These are phyloP conservation scores for Sphaerophoria rueppellii DNA, from an alignment of 2,888 invertebrate genomes.

Conservation along the genomic window DNA sequence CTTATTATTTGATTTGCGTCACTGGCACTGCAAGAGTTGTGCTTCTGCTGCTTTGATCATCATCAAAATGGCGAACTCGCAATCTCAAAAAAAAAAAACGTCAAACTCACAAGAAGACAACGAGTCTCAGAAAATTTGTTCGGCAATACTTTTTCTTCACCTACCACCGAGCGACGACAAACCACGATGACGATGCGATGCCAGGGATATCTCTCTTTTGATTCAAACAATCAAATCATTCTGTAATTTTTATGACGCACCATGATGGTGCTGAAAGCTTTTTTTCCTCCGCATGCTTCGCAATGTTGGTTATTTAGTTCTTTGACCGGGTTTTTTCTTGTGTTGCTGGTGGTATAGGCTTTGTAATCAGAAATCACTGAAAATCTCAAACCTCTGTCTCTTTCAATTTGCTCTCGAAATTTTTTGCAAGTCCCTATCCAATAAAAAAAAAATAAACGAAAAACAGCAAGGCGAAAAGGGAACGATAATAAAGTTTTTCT, in stretches of 20 bases:
- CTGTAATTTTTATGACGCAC: conserved; percentile 73
- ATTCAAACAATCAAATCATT: conserved; percentile 72
- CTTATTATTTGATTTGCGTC: conserved; percentile 72
- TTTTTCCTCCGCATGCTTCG: conserved; percentile 35
- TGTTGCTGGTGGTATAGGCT: conserved; percentile 42
- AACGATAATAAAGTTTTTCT: conserved; percentile 64
- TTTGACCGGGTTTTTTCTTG: conserved; percentile 4
- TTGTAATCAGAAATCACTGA: conserved; percentile 70
- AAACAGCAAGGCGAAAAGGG: neutral
- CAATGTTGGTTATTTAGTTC: conserved; percentile 1
- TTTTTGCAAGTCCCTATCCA: neutral
- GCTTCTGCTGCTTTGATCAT: conserved; percentile 41
- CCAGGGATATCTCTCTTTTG: conserved; percentile 63
- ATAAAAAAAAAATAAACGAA: neutral
- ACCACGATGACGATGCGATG: neutral
- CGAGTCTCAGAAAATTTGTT: conserved; percentile 37
- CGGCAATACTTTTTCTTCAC: conserved; percentile 9
- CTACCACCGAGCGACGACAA: neutral
- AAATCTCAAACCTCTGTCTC: conserved; percentile 63
- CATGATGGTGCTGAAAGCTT: conserved; percentile 72
- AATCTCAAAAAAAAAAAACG: neutral
- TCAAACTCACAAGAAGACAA: neutral
- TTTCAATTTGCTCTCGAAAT: conserved; percentile 56
- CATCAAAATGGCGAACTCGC: conserved; percentile 6
- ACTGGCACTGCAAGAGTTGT: conserved; percentile 48